Conservation (phyloP, 2,797 vertebrate genomes). For the Orientallactaga sibirica region DNA sequence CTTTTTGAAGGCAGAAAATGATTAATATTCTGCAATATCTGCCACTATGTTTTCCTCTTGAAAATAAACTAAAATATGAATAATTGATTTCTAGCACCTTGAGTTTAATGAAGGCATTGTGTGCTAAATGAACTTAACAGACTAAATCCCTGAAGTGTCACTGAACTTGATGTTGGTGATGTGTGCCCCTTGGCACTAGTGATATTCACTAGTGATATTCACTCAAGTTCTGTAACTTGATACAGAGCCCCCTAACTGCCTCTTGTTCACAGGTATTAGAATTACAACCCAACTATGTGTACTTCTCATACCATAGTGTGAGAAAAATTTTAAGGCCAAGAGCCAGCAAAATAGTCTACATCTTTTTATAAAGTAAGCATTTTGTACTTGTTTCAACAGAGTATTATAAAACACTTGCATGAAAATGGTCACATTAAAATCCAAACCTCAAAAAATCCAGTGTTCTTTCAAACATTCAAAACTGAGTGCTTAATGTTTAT, state of each 20-base stretch:
- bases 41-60: constrained; percentile 61
- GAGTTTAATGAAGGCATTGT: constrained; percentile 71
- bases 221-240: constrained; percentile 73
- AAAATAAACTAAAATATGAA: constrained; percentile 80
- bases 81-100: constrained; percentile 66
- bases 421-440: constrained; percentile 32
- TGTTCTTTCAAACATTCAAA: constrained; percentile 8
- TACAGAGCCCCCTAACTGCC: constrained; percentile 55
- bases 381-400: background rate
- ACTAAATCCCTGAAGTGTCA: constrained; percentile 72
- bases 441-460: background rate
- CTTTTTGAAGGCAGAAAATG: constrained; percentile 64
- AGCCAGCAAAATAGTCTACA: background rate
- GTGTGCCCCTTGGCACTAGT: constrained; percentile 69
- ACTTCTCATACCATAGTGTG: background rate
- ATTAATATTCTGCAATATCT: constrained; percentile 56
- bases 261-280: constrained; percentile 64
- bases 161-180: constrained; percentile 71
- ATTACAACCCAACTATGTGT: background rate
- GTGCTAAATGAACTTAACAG: constrained; percentile 32
- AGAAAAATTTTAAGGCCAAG: background rate
- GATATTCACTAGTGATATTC: no score
- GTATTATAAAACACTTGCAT: background rate
- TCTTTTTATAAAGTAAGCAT: constrained; percentile 3
- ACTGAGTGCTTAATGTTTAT: background rate